These are phyloP conservation scores for Rhimphoctona megacephalus DNA, from an alignment of 2,888 invertebrate species.

Conservation along the genomic window DNA sequence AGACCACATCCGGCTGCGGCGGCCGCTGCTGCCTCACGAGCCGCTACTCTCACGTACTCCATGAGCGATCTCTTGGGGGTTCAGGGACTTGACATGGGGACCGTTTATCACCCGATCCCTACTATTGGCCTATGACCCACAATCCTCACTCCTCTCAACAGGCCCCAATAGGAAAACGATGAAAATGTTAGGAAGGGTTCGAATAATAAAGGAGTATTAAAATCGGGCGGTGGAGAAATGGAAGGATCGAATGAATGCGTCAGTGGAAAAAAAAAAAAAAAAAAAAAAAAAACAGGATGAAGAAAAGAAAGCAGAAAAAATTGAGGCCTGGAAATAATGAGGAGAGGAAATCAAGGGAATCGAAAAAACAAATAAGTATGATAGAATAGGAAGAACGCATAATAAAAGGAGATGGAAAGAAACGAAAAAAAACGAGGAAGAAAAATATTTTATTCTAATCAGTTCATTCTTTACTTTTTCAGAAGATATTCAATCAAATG, in stretches of 20 bases:
- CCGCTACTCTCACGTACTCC: slow-evolving; percentile 88
- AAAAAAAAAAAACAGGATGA: background rate
- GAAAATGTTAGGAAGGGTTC: background rate
- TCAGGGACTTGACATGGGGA: slow-evolving; percentile 89
- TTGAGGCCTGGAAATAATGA: no score
- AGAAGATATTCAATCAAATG: no score
- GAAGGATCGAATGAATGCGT: no score
- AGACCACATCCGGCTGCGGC: slow-evolving; percentile 85
- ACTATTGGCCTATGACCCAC: slow-evolving; percentile 90
- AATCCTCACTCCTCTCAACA: slow-evolving; percentile 83
- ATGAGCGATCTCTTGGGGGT: slow-evolving; percentile 91
- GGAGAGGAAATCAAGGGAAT: background rate
- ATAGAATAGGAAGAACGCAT: background rate
- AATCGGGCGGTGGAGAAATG: background rate
- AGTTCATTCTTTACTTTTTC: background rate
- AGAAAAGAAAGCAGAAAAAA: background rate
- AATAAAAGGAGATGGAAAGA: background rate
- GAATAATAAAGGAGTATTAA: background rate
- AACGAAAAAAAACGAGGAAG: background rate
- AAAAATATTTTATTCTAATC: background rate
- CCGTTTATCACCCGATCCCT: slow-evolving; percentile 90
- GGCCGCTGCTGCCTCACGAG: slow-evolving; percentile 81
- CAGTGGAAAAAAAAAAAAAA: background rate
- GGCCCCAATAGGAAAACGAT: slow-evolving; percentile 78
- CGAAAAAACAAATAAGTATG: background rate